Evolutionary conservation across 2,888 invertebrate species (phyloP).

Genomic region (Allygus modestus): DNA sequence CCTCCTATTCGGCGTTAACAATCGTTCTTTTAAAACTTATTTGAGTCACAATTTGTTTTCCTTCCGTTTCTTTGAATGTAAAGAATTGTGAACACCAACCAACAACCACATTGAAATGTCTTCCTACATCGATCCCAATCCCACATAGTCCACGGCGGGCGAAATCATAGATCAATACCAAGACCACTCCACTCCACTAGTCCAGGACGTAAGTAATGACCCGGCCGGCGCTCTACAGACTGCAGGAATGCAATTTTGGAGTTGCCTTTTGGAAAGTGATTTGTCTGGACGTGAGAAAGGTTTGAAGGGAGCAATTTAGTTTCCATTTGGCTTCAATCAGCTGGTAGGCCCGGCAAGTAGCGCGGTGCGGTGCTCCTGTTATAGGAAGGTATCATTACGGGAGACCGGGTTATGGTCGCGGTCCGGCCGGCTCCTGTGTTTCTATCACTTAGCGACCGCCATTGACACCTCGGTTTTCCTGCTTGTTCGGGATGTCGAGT

Average conservation of each 20-base stretch:
- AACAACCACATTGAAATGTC: no score
- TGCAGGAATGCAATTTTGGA: slow-evolving; percentile 55
- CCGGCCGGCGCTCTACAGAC: slow-evolving; percentile 23
- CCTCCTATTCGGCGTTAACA: no score
- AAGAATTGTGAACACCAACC: no score
- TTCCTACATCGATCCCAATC: no score
- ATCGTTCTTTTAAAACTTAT: no score
- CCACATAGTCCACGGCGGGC: neutral
- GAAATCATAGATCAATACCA: slow-evolving; percentile 34
- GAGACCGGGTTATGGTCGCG: slow-evolving; percentile 12
- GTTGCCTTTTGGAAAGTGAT: slow-evolving; percentile 56
- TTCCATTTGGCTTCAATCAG: slow-evolving; percentile 60
- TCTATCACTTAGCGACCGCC: slow-evolving; percentile 42
- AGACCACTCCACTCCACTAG: neutral
- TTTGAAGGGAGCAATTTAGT: slow-evolving; percentile 59
- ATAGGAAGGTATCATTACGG: slow-evolving; percentile 50
- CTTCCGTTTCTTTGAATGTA: no score
- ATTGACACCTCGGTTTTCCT: slow-evolving; percentile 20
- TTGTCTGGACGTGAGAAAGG: slow-evolving; percentile 60
- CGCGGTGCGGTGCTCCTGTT: slow-evolving; percentile 38
- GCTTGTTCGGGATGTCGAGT: neutral
- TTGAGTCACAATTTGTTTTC: no score
- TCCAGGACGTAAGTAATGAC: slow-evolving; percentile 41
- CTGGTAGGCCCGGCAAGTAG: slow-evolving; percentile 41
- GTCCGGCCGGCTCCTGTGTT: slow-evolving; percentile 40